Conservation (phyloP, 2,113 vertebrate genomes). For the Brachypodius melanocephalos region DNA sequence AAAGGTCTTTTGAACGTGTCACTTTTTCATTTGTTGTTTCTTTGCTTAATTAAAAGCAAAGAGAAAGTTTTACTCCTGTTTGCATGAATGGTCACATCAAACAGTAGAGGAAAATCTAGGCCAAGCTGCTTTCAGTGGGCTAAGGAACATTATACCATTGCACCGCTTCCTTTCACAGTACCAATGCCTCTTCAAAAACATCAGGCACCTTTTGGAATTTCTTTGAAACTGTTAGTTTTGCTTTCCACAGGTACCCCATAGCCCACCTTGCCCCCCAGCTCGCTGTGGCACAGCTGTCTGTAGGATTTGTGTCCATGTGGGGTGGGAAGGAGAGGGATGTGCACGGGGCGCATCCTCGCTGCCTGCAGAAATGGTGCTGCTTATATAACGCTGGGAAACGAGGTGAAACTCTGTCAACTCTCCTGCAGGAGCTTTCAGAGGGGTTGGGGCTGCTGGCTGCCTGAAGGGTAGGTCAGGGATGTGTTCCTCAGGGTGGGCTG, state of each 20-base stretch:
- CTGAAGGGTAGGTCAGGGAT: slow-evolving; percentile 34
- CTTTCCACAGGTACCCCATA: not conserved
- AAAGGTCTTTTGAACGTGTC: not conserved
- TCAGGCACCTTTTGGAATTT: slow-evolving; percentile 1
- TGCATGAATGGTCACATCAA: slow-evolving; percentile 63
- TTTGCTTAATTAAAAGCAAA: slow-evolving; percentile 39
- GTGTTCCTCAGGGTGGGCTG: not conserved
- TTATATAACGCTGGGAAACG: slow-evolving; percentile 75
- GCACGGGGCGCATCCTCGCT: slow-evolving; percentile 42
- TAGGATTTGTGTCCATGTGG: not conserved
- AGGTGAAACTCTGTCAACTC: slow-evolving; percentile 59
- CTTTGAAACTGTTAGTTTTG: not conserved
- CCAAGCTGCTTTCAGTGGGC: slow-evolving; percentile 53
- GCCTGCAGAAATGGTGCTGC: slow-evolving; percentile 64
- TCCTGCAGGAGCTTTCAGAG: slow-evolving; percentile 30
- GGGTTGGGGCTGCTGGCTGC: slow-evolving; percentile 1
- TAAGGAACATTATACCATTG: slow-evolving; percentile 22
- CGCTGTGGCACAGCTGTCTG: not conserved
- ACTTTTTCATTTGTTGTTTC: not conserved
- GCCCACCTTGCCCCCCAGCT: not conserved
- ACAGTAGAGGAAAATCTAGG: slow-evolving; percentile 51
- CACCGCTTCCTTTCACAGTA: not conserved
- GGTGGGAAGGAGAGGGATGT: slow-evolving; percentile 59
- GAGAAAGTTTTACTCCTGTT: slow-evolving; percentile 50
- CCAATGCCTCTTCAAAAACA: not conserved